A percentile compares a stretch with the other conserved stretches of the same genome.
Evolutionary conservation across 2,113 vertebrate genomes (phyloP).

Genomic region (Naja naja): DNA sequence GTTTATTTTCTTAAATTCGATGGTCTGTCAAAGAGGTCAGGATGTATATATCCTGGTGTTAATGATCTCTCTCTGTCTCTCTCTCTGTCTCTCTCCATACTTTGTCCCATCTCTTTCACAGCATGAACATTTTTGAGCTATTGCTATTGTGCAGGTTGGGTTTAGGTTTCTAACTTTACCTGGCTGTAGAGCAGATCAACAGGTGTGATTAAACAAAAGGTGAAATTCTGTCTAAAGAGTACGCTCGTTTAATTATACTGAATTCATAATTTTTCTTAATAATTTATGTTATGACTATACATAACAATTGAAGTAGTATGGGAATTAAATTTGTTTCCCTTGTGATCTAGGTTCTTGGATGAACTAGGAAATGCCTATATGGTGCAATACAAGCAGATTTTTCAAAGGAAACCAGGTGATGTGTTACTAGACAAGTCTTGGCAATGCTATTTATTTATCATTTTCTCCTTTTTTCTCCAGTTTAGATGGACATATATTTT

Average conservation of each 20-base stretch:
- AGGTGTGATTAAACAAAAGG: constrained; percentile 27
- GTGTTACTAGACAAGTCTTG: background rate
- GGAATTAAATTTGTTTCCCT: background rate
- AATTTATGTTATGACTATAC: background rate
- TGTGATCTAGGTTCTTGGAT: background rate
- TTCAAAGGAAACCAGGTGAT: background rate
- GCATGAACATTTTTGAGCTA: constrained; percentile 32
- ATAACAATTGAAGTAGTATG: background rate
- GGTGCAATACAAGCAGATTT: background rate
- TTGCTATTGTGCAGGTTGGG: constrained; percentile 21
- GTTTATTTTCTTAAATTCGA: constrained; percentile 53
- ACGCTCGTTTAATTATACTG: no score
- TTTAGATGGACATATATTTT: background rate
- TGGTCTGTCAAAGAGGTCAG: constrained; percentile 49
- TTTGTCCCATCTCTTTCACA: constrained; percentile 39
- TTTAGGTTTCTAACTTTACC: background rate
- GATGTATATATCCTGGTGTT: constrained; percentile 33
- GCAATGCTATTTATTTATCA: background rate
- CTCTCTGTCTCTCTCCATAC: constrained; percentile 41
- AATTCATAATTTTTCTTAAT: background rate
- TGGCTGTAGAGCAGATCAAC: background rate
- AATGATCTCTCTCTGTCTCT: constrained; percentile 3
- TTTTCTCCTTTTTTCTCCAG: background rate
- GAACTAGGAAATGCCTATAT: background rate
- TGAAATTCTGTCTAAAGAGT: background rate